Percentiles rank a stretch among this genome's conserved stretches.
These are phyloP conservation scores for Geococcyx californianus DNA, from an alignment of 2,113 vertebrate species.

Conservation along the genomic window DNA sequence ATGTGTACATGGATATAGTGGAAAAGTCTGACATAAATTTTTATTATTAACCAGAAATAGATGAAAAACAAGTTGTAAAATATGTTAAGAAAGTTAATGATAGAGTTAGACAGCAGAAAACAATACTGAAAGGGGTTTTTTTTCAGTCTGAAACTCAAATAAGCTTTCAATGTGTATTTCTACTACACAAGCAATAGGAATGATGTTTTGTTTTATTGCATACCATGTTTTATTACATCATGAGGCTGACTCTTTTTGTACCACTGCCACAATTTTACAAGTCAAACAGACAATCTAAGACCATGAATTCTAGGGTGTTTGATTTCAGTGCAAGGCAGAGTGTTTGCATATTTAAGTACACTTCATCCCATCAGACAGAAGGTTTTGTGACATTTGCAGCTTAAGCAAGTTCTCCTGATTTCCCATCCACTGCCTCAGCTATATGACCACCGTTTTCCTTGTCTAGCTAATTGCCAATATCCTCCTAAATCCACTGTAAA, in stretches of 20 bases:
- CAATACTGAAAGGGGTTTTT: neutral
- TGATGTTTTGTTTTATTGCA: neutral
- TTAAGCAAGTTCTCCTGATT: neutral
- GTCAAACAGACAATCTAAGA: neutral
- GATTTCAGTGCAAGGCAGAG: neutral
- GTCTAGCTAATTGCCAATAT: neutral
- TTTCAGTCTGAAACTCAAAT: neutral
- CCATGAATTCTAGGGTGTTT: neutral
- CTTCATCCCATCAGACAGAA: neutral
- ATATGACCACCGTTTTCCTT: fast-evolving
- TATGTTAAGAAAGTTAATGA: neutral
- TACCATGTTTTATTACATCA: neutral
- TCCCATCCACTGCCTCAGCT: neutral
- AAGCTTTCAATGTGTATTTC: neutral
- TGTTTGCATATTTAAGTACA: neutral
- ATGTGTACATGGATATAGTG: neutral
- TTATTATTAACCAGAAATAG: neutral
- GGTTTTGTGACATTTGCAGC: neutral
- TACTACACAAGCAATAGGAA: neutral
- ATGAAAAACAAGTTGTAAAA: neutral
- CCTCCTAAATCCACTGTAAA: neutral
- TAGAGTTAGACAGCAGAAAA: neutral
- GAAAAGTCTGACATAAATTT: neutral
- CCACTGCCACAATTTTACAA: neutral
- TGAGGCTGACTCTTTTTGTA: neutral